Conservation (phyloP, 2,797 vertebrate species). For the Onychomys arenicola region DNA sequence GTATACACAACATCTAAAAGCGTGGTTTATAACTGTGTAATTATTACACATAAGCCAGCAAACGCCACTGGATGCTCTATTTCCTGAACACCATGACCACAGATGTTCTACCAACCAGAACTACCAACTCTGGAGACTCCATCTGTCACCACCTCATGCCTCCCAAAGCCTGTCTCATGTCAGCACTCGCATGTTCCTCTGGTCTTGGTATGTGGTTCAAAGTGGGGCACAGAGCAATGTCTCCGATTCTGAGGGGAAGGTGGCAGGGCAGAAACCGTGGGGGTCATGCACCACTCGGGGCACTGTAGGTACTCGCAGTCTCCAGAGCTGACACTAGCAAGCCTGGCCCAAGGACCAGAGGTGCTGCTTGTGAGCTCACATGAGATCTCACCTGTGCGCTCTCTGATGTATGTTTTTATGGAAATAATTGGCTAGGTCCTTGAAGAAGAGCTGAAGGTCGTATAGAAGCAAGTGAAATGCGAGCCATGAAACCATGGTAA, state of each 20-base stretch:
- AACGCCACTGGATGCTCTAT: background rate
- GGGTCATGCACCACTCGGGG: background rate
- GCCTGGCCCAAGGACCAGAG: background rate
- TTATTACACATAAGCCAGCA: conserved; percentile 30
- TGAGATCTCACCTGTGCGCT: background rate
- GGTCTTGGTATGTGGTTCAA: background rate
- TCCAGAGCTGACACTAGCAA: background rate
- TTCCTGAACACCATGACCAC: background rate
- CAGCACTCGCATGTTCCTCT: background rate
- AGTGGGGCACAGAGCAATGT: background rate
- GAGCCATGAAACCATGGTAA: background rate
- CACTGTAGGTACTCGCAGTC: background rate
- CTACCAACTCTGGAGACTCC: background rate
- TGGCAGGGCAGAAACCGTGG: background rate
- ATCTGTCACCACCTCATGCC: background rate
- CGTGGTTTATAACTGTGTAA: background rate
- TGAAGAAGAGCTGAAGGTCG: background rate
- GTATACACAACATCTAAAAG: background rate
- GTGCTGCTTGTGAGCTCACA: background rate
- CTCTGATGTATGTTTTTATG: background rate
- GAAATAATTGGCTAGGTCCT: conserved; percentile 4
- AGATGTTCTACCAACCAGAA: conserved; percentile 18
- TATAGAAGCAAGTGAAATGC: background rate
- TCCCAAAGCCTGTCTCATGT: background rate
- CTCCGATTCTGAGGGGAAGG: background rate